Conservation (phyloP, 2,113 vertebrate genomes). For the Pachycephala philippinensis region DNA sequence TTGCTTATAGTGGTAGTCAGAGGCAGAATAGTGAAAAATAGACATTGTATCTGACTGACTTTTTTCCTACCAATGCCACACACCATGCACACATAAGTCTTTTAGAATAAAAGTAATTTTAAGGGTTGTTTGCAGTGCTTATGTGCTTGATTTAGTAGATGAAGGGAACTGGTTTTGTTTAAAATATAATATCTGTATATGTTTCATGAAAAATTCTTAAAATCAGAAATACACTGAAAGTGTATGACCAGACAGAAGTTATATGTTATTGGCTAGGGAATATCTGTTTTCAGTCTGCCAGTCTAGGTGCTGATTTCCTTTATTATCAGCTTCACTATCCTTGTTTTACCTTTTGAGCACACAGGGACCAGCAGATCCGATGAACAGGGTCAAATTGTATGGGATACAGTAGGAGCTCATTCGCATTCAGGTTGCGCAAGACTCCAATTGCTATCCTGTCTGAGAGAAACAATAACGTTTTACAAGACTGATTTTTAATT, state of each 20-base stretch:
- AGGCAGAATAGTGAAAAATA: not conserved
- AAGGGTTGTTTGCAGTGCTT: not conserved
- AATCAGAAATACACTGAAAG: not conserved
- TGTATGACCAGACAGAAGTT: not conserved
- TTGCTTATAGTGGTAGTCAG: not conserved
- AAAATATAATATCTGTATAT: not conserved
- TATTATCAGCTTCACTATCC: not conserved
- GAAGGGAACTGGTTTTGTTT: not conserved
- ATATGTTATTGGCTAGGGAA: not conserved
- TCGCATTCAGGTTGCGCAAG: not conserved
- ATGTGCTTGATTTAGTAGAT: not conserved
- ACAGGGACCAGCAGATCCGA: not conserved
- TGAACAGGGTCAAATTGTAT: not conserved
- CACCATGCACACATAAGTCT: not conserved
- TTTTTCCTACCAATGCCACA: not conserved
- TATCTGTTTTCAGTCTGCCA: not conserved
- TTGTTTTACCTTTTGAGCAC: not conserved
- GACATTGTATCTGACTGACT: not conserved
- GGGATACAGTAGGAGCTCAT: not conserved
- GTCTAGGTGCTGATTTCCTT: not conserved
- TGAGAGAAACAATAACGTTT: not conserved
- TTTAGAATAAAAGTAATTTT: not conserved
- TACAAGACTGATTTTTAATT: slow-evolving; percentile 36
- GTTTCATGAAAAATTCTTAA: not conserved
- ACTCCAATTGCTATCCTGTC: not conserved